Evolutionary conservation across 2,797 vertebrate species (phyloP).

Genomic region (Geotrypetes seraphini): DNA sequence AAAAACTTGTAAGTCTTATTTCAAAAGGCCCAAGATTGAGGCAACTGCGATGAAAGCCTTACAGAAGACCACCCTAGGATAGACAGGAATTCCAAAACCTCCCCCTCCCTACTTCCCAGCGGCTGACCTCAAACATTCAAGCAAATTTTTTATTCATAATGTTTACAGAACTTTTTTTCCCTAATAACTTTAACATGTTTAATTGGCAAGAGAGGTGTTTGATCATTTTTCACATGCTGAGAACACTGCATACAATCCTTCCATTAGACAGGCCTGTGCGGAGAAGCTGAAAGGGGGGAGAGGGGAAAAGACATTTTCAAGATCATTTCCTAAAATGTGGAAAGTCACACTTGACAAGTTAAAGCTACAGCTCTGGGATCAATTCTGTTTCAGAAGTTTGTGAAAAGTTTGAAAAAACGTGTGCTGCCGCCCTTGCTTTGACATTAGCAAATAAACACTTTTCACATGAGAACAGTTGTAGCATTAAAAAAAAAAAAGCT

Average conservation of each 20-base stretch:
- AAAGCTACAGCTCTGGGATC: conserved; percentile 28
- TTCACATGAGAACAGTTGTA: conserved; percentile 13
- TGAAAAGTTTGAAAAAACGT: conserved; percentile 21
- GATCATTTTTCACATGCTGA: conserved; percentile 8
- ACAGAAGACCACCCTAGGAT: conserved; percentile 5
- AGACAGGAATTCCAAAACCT: not conserved
- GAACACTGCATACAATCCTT: conserved; percentile 7
- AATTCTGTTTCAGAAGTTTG: conserved; percentile 13
- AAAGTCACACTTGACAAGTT: conserved; percentile 31
- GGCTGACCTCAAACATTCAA: not conserved
- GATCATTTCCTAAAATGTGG: conserved; percentile 28
- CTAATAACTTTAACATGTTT: conserved; percentile 15
- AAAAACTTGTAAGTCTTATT: too few relatives aligned
- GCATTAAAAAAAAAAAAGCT: conserved; percentile 29
- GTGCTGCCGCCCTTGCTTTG: conserved; percentile 17
- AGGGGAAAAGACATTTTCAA: conserved; percentile 12
- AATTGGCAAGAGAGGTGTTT: conserved; percentile 17
- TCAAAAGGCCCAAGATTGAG: too few relatives aligned
- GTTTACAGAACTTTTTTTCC: conserved; percentile 1
- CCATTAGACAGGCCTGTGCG: conserved; percentile 21
- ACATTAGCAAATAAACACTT: conserved; percentile 33
- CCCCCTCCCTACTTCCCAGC: not conserved
- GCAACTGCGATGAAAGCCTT: conserved; percentile 10
- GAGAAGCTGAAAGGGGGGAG: conserved; percentile 16
- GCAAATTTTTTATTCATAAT: not conserved